Conservation (phyloP, 2,113 vertebrate genomes). For the Macrotus californicus region DNA sequence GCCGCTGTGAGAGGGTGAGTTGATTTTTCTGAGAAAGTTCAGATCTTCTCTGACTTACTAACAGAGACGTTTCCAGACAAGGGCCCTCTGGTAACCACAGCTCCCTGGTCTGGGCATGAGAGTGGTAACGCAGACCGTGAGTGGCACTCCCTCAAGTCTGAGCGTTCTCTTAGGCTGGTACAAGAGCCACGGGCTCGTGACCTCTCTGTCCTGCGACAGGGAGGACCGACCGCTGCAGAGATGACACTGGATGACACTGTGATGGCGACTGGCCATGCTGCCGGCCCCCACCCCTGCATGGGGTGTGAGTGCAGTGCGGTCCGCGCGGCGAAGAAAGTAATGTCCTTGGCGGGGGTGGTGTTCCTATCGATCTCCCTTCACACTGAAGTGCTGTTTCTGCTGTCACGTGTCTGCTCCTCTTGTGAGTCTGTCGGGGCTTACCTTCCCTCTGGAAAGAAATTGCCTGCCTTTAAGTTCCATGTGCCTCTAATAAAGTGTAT, state of each 20-base stretch:
- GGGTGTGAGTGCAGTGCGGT: neutral
- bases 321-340: neutral
- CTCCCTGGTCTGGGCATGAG: neutral
- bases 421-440: neutral
- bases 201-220: neutral
- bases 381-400: neutral
- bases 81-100: neutral
- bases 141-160: neutral
- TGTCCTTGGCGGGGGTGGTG: neutral
- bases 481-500: constrained; percentile 59
- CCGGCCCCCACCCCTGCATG: neutral
- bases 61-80: neutral
- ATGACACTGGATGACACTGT: accelerated
- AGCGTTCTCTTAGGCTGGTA: neutral
- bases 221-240: accelerated
- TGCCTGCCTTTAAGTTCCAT: neutral
- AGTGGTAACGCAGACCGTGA: accelerated
- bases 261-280: neutral
- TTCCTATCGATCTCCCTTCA: neutral
- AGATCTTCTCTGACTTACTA: neutral
- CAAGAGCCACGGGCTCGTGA: accelerated
- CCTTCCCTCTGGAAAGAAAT: constrained; percentile 41
- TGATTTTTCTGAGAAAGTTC: neutral
- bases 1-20: neutral
- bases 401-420: neutral